Percentiles rank a stretch among this genome's conserved stretches.
Conservation (phyloP, 2,113 vertebrate species). For the Gadus chalcogrammus region DNA sequence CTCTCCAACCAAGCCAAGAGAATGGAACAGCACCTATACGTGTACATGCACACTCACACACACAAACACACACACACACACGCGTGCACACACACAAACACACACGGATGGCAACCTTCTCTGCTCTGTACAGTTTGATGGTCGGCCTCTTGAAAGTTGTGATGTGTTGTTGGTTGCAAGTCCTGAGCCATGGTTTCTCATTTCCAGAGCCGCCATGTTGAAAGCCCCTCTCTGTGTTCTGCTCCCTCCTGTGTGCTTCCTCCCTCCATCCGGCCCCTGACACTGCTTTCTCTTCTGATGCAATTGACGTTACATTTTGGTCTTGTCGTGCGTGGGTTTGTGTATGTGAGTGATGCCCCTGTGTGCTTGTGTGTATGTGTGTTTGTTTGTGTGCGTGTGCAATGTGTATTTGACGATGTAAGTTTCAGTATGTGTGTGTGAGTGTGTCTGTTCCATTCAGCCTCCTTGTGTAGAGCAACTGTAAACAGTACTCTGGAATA, state of each 20-base stretch:
- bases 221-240: background rate
- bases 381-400: background rate
- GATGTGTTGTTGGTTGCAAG: too few species aligned
- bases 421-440: background rate
- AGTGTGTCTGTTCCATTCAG: background rate
- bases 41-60: constrained; percentile 14
- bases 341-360: background rate
- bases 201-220: too few species aligned
- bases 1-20: constrained; percentile 50
- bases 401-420: background rate
- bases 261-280: too few species aligned
- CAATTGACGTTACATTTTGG: too few species aligned
- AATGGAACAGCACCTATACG: constrained; percentile 33
- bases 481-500: too few species aligned
- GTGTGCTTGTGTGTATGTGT: background rate
- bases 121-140: background rate
- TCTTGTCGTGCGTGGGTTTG: background rate
- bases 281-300: too few species aligned
- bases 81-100: constrained; percentile 1
- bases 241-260: too few species aligned
- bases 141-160: constrained; percentile 1
- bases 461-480: constrained; percentile 14
- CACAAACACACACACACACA: constrained; percentile 4
- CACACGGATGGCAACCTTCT: background rate
- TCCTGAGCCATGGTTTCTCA: too few species aligned